Evolutionary conservation across 2,888 invertebrate genomes (phyloP).

Genomic region (Fissipunctia ypsillon): DNA sequence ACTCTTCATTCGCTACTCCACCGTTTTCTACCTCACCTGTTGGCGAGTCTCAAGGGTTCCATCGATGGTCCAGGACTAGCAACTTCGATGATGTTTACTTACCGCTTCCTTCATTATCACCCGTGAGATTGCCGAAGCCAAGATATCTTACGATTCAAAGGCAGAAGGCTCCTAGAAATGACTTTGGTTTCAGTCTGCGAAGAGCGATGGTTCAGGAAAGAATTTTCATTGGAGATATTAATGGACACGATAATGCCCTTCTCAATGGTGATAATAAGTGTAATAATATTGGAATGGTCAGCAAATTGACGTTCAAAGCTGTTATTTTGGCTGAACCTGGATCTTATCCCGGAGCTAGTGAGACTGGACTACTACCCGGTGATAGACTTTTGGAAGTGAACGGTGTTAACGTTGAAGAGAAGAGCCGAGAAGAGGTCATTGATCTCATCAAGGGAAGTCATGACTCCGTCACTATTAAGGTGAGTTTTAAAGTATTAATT

Average conservation of each 20-base stretch:
- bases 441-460: slow-evolving; percentile 97
- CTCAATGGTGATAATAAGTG: slow-evolving; percentile 84
- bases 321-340: slow-evolving; percentile 98
- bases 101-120: slow-evolving; percentile 93
- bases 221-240: slow-evolving; percentile 83
- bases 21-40: slow-evolving; percentile 96
- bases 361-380: slow-evolving; percentile 97
- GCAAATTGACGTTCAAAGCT: slow-evolving; percentile 91
- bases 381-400: slow-evolving; percentile 98
- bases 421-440: slow-evolving; percentile 97
- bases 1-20: slow-evolving; percentile 96
- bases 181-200: slow-evolving; percentile 98
- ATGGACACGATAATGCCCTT: slow-evolving; percentile 80
- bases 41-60: slow-evolving; percentile 96
- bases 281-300: slow-evolving; percentile 80
- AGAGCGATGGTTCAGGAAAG: slow-evolving; percentile 96
- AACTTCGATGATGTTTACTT: slow-evolving; percentile 94
- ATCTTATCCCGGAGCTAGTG: slow-evolving; percentile 93
- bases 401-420: slow-evolving; percentile 95
- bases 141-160: slow-evolving; percentile 94
- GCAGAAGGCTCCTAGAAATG: slow-evolving; percentile 95
- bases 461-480: slow-evolving; percentile 96
- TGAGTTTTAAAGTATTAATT: slow-evolving; percentile 80
- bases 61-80: slow-evolving; percentile 94
- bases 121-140: slow-evolving; percentile 93